Evolutionary conservation across 2,888 invertebrate genomes (phyloP).

Genomic region (Meliscaeva auricollis): DNA sequence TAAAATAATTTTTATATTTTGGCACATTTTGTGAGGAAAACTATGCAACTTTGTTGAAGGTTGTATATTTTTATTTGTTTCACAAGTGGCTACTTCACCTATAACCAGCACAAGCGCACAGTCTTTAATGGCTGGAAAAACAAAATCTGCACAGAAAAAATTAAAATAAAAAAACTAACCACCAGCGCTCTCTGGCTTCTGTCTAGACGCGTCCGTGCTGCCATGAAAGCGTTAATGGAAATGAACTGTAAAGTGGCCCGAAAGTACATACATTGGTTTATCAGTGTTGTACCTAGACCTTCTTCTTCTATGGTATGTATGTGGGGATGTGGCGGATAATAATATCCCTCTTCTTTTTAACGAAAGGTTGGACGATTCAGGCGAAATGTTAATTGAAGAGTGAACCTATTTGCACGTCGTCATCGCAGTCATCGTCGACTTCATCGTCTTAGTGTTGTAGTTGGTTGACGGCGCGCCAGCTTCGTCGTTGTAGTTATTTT

Average conservation of each 20-base stretch:
- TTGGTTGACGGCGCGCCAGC: no score
- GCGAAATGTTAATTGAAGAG: constrained; percentile 74
- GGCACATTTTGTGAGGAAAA: neutral
- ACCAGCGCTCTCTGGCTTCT: constrained; percentile 54
- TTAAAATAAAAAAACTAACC: neutral
- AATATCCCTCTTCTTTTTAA: constrained; percentile 40
- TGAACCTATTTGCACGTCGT: constrained; percentile 72
- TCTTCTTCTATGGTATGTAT: neutral
- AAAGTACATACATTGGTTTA: constrained; percentile 58
- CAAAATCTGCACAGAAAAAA: neutral
- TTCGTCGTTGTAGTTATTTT: neutral
- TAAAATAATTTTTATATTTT: no score
- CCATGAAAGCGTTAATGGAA: constrained; percentile 75
- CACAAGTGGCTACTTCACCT: constrained; percentile 26
- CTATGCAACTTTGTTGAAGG: neutral
- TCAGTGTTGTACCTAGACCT: constrained; percentile 47
- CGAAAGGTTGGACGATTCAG: constrained; percentile 47
- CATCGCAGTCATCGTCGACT: neutral
- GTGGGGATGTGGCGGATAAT: neutral
- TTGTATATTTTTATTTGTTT: no score
- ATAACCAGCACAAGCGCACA: neutral
- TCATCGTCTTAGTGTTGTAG: no score
- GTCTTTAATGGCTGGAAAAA: constrained; percentile 23
- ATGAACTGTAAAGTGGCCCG: constrained; percentile 76
- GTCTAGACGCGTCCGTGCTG: constrained; percentile 75